phyloP scores from a whole-genome alignment of 2,888 invertebrate genomes.

The Eulithis prunata region DNA sequence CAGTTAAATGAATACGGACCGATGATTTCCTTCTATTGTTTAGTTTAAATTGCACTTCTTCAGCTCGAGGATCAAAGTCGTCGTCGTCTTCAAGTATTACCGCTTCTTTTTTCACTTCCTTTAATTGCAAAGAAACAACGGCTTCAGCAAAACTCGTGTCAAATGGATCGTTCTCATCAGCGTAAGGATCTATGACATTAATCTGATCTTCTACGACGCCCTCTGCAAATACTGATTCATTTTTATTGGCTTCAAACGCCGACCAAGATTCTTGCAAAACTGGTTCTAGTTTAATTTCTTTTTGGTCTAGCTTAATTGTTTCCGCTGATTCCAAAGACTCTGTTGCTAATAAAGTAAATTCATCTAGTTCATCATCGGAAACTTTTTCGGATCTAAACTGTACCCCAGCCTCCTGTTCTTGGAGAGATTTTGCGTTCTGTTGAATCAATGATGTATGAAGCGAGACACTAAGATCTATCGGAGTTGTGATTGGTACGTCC shows the following conservation, averaged over 20 bases:
- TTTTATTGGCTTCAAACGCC: constrained; percentile 85
- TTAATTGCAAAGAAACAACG: constrained; percentile 82
- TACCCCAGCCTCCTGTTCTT: constrained; percentile 44
- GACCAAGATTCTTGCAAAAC: constrained; percentile 86
- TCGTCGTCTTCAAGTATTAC: constrained; percentile 77
- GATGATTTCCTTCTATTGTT: constrained; percentile 79
- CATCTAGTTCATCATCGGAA: constrained; percentile 88
- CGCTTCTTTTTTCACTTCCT: constrained; percentile 73
- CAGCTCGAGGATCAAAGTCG: constrained; percentile 87
- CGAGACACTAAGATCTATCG: constrained; percentile 89
- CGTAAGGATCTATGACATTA: constrained; percentile 75
- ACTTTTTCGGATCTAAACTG: constrained; percentile 37
- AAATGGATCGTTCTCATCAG: constrained; percentile 90
- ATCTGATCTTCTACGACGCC: constrained; percentile 77
- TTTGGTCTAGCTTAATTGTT: constrained; percentile 73
- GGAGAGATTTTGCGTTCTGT: constrained; percentile 63
- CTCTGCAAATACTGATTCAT: constrained; percentile 75
- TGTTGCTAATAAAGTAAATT: constrained; percentile 91
- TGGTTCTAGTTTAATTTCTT: constrained; percentile 69
- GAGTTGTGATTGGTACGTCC: constrained; percentile 87
- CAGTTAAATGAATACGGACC: constrained; percentile 86
- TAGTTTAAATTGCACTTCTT: constrained; percentile 75
- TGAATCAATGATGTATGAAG: constrained; percentile 83
- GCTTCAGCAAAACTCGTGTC: constrained; percentile 93
- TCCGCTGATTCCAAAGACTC: constrained; percentile 88